Conservation (phyloP, 2,888 invertebrate genomes). For the Tridacna gigas region DNA sequence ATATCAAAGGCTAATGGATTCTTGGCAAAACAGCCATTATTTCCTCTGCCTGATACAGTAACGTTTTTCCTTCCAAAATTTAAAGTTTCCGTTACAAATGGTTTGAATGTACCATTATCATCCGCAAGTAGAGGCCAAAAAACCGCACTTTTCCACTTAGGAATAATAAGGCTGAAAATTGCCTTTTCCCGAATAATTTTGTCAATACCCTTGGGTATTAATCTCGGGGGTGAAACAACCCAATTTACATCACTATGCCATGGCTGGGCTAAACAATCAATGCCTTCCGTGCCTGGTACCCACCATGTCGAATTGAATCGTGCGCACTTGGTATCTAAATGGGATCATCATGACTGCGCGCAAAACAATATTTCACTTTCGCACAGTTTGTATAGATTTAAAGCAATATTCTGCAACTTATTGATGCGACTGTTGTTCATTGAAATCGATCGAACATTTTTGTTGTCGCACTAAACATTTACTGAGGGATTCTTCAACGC, state of each 20-base stretch:
- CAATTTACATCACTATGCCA: conserved; percentile 30
- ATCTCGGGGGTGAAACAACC: conserved; percentile 38
- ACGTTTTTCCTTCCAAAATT: neutral
- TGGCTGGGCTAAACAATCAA: conserved; percentile 22
- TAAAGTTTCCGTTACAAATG: neutral
- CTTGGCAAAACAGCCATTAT: neutral
- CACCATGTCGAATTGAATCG: conserved; percentile 37
- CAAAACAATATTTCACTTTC: neutral
- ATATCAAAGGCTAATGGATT: conserved; percentile 8
- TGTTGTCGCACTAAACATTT: conserved; percentile 25
- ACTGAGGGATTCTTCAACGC: neutral
- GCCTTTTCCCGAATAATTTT: conserved; percentile 25
- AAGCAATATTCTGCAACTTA: conserved; percentile 3
- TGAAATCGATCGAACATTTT: conserved; percentile 1
- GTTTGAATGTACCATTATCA: neutral
- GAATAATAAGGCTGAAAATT: conserved; percentile 31
- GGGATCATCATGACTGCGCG: neutral
- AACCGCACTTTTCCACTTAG: conserved; percentile 32
- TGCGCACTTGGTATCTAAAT: conserved; percentile 22
- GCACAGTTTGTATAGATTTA: neutral
- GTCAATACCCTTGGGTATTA: conserved; percentile 19
- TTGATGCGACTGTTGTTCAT: neutral
- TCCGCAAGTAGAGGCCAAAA: conserved; percentile 22
- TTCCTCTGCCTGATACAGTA: neutral
- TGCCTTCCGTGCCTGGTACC: conserved; percentile 24